A percentile compares a stretch with the other conserved stretches of the same genome.
phyloP scores from a whole-genome alignment of 1,140 invertebrate genomes.

The Drosophila quadrilineata region DNA sequence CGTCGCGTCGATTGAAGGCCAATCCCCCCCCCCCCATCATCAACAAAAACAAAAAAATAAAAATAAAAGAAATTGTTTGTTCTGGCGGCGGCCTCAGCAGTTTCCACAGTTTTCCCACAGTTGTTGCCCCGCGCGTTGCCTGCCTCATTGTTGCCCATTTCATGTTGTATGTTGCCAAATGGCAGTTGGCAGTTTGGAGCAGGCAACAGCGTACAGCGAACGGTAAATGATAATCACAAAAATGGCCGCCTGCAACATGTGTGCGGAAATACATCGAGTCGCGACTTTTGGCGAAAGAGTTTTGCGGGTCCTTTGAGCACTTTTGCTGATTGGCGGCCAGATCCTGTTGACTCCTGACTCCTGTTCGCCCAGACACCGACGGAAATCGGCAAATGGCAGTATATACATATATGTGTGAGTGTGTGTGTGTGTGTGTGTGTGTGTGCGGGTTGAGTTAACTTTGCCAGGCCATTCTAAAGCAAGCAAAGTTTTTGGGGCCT shows the following conservation, averaged over 20 bases:
- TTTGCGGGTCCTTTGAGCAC: conserved; percentile 58
- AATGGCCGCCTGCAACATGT: conserved; percentile 75
- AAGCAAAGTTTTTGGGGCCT: conserved; percentile 64
- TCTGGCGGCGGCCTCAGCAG: background rate
- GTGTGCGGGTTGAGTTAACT: conserved; percentile 13
- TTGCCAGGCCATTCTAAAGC: conserved; percentile 34
- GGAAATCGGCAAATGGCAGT: no score
- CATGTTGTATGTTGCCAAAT: no score
- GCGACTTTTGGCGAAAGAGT: conserved; percentile 73
- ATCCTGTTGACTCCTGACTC: no score
- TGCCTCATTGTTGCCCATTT: no score
- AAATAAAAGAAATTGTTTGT: conserved; percentile 9
- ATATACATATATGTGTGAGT: background rate
- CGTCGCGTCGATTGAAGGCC: conserved; percentile 47
- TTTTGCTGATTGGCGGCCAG: conserved; percentile 66
- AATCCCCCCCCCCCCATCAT: background rate
- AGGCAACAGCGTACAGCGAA: conserved; percentile 6
- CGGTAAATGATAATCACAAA: conserved; percentile 76
- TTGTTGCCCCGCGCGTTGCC: no score
- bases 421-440: background rate
- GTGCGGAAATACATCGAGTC: conserved; percentile 72
- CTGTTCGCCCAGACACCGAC: no score
- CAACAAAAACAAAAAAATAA: no score
- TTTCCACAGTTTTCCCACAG: no score
- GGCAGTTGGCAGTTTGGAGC: background rate